phyloP scores from a whole-genome alignment of 2,797 vertebrate genomes.

The Tenualosa ilisha region DNA sequence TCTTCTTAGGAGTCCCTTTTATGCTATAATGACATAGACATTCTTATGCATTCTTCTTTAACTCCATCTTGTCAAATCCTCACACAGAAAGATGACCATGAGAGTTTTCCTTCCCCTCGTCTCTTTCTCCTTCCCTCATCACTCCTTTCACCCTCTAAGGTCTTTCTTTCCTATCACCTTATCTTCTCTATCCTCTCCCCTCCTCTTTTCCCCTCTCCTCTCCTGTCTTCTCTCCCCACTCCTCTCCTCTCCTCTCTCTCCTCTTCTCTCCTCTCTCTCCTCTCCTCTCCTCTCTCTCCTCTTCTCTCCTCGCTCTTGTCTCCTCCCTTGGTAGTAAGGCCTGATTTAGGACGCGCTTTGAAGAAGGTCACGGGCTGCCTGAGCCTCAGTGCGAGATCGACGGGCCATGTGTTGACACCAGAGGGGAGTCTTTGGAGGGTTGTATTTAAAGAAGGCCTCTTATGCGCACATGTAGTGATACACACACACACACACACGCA shows the following conservation, averaged over 20 bases:
- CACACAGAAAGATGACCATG: neutral
- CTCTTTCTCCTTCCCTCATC: neutral
- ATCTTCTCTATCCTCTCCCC: neutral
- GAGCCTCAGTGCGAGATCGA: neutral
- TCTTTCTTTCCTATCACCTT: neutral
- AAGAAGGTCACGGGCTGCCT: conserved; percentile 19
- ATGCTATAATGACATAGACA: no score
- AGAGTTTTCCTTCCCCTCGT: neutral
- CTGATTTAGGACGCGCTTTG: conserved; percentile 12
- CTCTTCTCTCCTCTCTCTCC: neutral
- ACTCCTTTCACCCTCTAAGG: neutral
- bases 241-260: neutral
- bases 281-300: neutral
- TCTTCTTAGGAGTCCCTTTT: no score
- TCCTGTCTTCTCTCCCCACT: neutral
- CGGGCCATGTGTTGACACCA: neutral
- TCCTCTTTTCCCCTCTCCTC: neutral
- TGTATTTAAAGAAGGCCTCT: neutral
- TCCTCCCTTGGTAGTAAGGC: neutral
- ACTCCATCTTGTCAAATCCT: neutral
- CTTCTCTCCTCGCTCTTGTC: neutral
- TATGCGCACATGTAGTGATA: neutral
- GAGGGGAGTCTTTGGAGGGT: neutral
- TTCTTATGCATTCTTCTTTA: neutral
- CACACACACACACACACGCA: neutral